phyloP scores from a whole-genome alignment of 1,140 invertebrate species.

The Macrobrachium rosenbergii region DNA sequence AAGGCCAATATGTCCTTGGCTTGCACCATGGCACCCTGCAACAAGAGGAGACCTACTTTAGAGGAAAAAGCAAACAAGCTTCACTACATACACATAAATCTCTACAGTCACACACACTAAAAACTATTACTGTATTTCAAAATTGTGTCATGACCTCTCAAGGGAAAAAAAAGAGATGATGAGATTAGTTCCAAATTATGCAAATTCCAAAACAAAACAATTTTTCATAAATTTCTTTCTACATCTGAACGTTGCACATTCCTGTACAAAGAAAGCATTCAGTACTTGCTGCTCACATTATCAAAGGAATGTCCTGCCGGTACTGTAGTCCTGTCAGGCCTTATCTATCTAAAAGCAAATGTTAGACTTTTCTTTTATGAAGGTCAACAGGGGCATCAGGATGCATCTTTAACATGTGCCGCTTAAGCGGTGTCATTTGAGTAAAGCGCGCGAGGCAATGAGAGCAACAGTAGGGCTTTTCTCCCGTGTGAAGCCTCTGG shows the following conservation, averaged over 20 bases:
- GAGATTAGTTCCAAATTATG: too few species aligned
- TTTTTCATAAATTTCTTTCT: too few species aligned
- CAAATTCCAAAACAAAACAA: too few species aligned
- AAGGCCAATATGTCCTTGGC: constrained; percentile 59
- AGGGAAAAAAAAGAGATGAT: too few species aligned
- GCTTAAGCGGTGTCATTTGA: constrained; percentile 60
- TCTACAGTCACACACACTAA: too few species aligned
- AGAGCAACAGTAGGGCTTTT: constrained; percentile 72
- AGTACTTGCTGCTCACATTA: too few species aligned
- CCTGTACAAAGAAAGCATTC: too few species aligned
- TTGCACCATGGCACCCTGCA: constrained; percentile 59
- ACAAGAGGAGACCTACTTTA: constrained; percentile 62
- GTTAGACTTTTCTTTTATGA: neutral
- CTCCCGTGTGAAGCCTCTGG: constrained; percentile 70
- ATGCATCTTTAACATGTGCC: constrained; percentile 58
- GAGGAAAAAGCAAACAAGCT: constrained; percentile 31
- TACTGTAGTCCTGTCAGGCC: neutral
- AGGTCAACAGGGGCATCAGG: constrained; percentile 8
- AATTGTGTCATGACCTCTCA: too few species aligned
- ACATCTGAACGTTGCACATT: too few species aligned
- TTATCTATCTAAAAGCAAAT: neutral
- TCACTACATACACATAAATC: too few species aligned
- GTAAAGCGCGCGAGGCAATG: constrained; percentile 72
- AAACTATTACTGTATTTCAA: too few species aligned
- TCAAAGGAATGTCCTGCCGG: neutral